Conservation (phyloP, 2,888 invertebrate species). For the Heteropelma amictum region DNA sequence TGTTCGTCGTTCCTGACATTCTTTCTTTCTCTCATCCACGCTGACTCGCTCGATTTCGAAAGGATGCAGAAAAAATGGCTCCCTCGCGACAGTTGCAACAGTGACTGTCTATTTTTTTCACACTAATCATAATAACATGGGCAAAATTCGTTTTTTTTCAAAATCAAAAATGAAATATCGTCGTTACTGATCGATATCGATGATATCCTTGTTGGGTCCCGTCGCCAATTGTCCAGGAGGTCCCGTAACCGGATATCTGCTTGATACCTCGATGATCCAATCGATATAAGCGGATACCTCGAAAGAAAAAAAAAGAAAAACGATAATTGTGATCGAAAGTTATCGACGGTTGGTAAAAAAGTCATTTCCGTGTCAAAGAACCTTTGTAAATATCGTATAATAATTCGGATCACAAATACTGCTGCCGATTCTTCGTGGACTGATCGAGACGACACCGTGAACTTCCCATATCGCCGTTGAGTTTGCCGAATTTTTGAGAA, state of each 20-base stretch:
- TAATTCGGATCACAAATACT: conserved; percentile 76
- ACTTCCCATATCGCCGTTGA: conserved; percentile 72
- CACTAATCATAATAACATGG: background rate
- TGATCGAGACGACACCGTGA: conserved; percentile 79
- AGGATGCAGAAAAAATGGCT: no score
- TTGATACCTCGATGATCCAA: conserved; percentile 64
- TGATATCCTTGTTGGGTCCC: conserved; percentile 59
- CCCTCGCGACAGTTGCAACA: no score
- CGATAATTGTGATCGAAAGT: background rate
- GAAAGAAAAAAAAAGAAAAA: background rate
- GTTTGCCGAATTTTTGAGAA: conserved; percentile 66
- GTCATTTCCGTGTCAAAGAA: conserved; percentile 53
- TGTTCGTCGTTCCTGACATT: background rate
- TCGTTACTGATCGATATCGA: conserved; percentile 31
- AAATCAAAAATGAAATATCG: background rate
- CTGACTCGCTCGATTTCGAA: background rate
- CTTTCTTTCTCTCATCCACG: background rate
- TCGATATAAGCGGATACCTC: conserved; percentile 62
- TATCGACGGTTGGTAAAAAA: background rate
- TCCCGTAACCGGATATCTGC: conserved; percentile 57
- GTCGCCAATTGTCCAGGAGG: conserved; percentile 44
- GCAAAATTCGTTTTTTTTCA: background rate
- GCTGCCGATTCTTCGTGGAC: conserved; percentile 74
- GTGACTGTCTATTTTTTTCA: no score
- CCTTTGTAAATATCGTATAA: conserved; percentile 79